Conservation (phyloP, 2,888 invertebrate genomes). For the Polyommatus iphigenia region DNA sequence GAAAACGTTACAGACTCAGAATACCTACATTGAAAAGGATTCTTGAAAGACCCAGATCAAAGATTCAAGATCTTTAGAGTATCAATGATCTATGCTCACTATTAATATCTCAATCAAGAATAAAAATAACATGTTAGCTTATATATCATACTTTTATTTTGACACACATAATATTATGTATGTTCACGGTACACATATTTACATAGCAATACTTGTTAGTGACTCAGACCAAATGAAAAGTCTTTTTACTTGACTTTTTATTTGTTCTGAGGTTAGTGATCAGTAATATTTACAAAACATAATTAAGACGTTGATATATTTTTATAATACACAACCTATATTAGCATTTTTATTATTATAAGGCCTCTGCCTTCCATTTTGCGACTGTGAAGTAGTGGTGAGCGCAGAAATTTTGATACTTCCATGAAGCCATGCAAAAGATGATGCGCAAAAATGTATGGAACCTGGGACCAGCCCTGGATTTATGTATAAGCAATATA, state of each 20-base stretch:
- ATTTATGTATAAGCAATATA: too few relatives aligned
- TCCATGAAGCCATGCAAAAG: background rate
- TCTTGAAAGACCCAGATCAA: too few relatives aligned
- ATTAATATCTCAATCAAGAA: background rate
- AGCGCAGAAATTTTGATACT: background rate
- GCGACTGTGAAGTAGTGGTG: background rate
- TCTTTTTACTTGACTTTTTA: too few relatives aligned
- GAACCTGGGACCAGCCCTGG: too few relatives aligned
- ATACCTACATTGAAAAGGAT: too few relatives aligned
- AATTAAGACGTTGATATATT: background rate
- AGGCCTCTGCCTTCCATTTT: background rate
- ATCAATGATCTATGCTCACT: background rate
- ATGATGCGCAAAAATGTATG: too few relatives aligned
- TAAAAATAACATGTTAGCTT: background rate
- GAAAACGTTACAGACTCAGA: too few relatives aligned
- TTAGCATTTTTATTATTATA: background rate
- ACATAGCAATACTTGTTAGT: background rate
- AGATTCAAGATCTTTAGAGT: too few relatives aligned
- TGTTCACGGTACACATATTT: constrained; percentile 7
- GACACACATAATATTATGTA: background rate
- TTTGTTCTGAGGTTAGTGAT: background rate
- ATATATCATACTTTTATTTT: background rate
- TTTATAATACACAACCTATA: background rate
- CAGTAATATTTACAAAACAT: background rate
- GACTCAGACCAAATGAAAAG: too few relatives aligned